Evolutionary conservation across 1,140 invertebrate species (phyloP), one percentile per base, ranked within the genome.

Genomic region (Anadara kagoshimensis): DNA sequence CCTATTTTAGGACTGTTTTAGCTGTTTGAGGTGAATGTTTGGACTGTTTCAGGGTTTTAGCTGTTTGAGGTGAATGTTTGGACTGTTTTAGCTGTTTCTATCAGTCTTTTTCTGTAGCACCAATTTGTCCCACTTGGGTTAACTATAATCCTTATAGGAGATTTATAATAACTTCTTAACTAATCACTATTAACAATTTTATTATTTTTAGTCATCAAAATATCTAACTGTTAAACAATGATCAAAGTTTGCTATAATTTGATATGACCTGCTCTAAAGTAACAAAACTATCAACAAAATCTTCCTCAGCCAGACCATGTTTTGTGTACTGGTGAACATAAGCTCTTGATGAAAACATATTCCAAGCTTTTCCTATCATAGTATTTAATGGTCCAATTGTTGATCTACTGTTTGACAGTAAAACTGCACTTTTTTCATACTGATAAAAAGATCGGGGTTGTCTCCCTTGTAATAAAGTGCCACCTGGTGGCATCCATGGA

Each of bases 311-410:
- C 22, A 88, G 62, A 24, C 87, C 87, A 78, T 88, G 86, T 69
- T 81, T 79, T 2, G 80, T 58, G 80, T 90, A 90, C 69, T 89
- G 89, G 73, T 90, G 88, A 24, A 89, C 84, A 66, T 88, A 90
- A 4, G 88, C 88, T 45, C 87, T 69, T 0, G 87, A 84, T 0
- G 83, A 80, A 73, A 90, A 90, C 88, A 90, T 89, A 26, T 81
- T 82, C 88, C 88, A 90, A 5, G 88, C 87, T 70, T 86, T 88
- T 2, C 82, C 82, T 18, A 89, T 67, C 45, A 88, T 80, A 12
- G 73, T 66, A 49, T 89, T 80, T 61, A 90, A 65, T 1, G 83
- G 75, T 1, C 56, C 57, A 11, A 85, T 69, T 5, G 82, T 75
- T 14, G 82, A 79, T 45, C 78, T 76, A 75, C 85, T 86, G 73